These are phyloP conservation scores for Propithecus coquereli DNA, from an alignment of 2,113 vertebrate species.

Conservation along the genomic window DNA sequence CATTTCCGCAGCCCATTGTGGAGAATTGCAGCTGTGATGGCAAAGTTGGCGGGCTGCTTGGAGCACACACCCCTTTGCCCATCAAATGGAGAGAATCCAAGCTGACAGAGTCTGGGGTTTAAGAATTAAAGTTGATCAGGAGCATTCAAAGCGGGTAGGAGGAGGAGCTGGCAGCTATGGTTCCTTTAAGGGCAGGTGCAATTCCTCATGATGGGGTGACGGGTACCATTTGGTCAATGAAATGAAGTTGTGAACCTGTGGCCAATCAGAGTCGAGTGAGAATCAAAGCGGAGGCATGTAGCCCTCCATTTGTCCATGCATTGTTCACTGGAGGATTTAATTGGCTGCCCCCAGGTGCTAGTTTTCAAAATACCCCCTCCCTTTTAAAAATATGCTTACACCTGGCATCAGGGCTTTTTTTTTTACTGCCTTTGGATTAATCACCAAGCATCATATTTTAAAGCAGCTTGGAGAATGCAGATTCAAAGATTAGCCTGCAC, in stretches of 20 bases:
- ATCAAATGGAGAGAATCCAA: slow-evolving; percentile 52
- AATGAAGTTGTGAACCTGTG: background rate
- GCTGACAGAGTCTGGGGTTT: slow-evolving; percentile 35
- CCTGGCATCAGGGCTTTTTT: slow-evolving; percentile 53
- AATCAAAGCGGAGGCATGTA: background rate
- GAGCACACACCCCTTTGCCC: background rate
- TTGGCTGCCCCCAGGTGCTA: background rate
- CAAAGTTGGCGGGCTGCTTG: background rate
- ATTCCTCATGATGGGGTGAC: slow-evolving; percentile 41
- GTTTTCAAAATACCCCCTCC: background rate
- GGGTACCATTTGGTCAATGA: slow-evolving; percentile 59
- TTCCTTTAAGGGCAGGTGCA: slow-evolving; percentile 59
- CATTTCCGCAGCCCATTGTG: slow-evolving; percentile 46
- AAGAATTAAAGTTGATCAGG: slow-evolving; percentile 45
- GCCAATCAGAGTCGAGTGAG: background rate
- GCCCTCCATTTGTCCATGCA: background rate
- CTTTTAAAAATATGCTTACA: slow-evolving; percentile 31
- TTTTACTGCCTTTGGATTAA: slow-evolving; percentile 56
- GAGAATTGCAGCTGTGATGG: slow-evolving; percentile 61
- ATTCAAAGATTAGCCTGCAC: slow-evolving; percentile 1
- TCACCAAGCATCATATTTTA: slow-evolving; percentile 5
- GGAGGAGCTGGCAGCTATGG: slow-evolving; percentile 4
- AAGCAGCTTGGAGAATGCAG: slow-evolving; percentile 33
- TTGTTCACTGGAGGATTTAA: background rate
- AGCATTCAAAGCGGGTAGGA: background rate